These are phyloP conservation scores for Oryzias curvinotus DNA, from an alignment of 2,113 vertebrate genomes.

Conservation along the genomic window DNA sequence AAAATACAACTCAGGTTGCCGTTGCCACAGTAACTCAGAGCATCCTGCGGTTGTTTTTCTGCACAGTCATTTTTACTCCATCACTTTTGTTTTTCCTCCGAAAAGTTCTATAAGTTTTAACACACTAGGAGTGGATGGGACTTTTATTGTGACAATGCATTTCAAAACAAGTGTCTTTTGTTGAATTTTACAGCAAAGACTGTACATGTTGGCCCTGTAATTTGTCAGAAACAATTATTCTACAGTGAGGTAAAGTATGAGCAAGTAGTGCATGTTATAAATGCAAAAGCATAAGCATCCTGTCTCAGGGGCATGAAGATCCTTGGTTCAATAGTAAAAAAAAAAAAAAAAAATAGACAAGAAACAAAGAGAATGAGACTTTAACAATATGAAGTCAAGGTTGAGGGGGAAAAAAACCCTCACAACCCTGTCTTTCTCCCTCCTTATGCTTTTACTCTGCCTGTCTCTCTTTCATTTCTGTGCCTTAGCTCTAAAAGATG, in stretches of 20 bases:
- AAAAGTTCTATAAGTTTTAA: not conserved
- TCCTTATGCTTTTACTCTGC: conserved; percentile 20
- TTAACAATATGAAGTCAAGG: conserved; percentile 57
- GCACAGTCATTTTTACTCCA: not conserved
- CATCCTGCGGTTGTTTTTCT: not conserved
- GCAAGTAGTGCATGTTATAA: conserved; percentile 7
- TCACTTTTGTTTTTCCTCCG: not conserved
- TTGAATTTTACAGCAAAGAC: conserved; percentile 10
- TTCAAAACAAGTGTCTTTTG: not conserved
- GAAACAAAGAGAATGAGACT: conserved; percentile 23
- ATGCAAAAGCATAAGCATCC: conserved; percentile 8
- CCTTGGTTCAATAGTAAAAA: conserved; percentile 42
- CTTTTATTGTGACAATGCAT: conserved; percentile 1
- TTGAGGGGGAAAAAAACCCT: conserved; percentile 37
- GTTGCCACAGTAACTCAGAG: not conserved
- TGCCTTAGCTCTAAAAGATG: conserved; percentile 56
- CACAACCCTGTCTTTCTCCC: conserved; percentile 9
- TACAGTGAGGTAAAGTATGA: not conserved
- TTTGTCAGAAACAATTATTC: conserved; percentile 8
- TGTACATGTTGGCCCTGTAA: not conserved
- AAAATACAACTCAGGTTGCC: not conserved
- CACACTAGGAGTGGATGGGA: not conserved
- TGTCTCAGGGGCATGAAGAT: conserved; percentile 19
- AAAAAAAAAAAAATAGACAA: conserved; percentile 52
- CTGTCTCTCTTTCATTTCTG: conserved; percentile 33